phyloP scores from a whole-genome alignment of 2,113 vertebrate species.

The Cryptotis parvus region DNA sequence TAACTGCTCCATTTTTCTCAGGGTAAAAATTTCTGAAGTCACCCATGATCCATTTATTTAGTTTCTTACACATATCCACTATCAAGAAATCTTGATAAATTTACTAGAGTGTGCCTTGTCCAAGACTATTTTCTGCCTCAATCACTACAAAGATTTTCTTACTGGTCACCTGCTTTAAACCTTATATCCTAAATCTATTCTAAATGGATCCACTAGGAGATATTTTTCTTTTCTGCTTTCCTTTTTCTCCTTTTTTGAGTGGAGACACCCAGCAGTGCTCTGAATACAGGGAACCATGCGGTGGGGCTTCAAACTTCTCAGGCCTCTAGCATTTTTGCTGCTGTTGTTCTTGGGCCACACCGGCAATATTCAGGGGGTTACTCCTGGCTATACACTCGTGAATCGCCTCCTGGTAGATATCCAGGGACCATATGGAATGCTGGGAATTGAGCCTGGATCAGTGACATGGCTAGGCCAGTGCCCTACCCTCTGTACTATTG shows the following conservation, averaged over 20 bases:
- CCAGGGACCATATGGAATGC: too few relatives aligned
- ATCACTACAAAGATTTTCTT: background rate
- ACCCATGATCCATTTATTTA: background rate
- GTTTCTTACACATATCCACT: background rate
- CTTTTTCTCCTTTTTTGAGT: background rate
- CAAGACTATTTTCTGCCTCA: background rate
- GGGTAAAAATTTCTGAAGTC: slow-evolving; percentile 7
- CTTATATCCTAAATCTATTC: background rate
- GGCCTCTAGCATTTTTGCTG: too few relatives aligned
- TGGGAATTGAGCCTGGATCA: too few relatives aligned
- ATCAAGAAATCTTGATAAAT: background rate
- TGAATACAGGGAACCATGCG: too few relatives aligned
- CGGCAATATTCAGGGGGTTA: too few relatives aligned
- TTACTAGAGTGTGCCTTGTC: background rate
- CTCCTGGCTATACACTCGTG: too few relatives aligned
- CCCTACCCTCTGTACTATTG: too few relatives aligned
- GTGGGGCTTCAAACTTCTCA: too few relatives aligned
- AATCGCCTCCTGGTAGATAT: too few relatives aligned
- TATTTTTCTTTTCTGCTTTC: background rate
- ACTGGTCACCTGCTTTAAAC: background rate
- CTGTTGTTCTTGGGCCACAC: too few relatives aligned
- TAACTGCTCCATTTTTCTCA: background rate
- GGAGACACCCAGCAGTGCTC: background rate
- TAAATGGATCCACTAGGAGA: background rate
- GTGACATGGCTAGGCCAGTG: too few relatives aligned